phyloP scores from a whole-genome alignment of 2,797 vertebrate species.

The Acropternis orthonyx region DNA sequence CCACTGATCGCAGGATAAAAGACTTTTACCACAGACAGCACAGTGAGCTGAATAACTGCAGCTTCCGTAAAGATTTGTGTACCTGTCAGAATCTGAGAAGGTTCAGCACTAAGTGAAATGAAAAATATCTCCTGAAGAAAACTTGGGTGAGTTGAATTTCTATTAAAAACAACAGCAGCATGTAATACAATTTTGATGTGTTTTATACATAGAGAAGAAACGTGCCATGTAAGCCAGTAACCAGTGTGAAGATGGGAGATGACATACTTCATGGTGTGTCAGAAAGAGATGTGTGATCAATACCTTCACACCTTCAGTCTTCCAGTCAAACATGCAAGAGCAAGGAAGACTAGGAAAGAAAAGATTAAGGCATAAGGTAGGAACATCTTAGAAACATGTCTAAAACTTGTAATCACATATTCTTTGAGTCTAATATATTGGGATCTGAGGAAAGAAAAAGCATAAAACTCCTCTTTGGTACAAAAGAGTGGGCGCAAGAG shows the following conservation, averaged over 20 bases:
- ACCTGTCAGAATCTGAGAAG: not conserved
- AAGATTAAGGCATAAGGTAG: not conserved
- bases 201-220: slow-evolving; percentile 37
- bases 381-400: not conserved
- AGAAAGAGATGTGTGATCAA: slow-evolving; percentile 35
- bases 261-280: not conserved
- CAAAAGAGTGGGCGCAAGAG: not conserved
- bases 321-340: not conserved
- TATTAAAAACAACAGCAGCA: slow-evolving; percentile 33
- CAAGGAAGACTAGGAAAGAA: not conserved
- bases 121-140: slow-evolving; percentile 20
- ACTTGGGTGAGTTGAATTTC: slow-evolving; percentile 40
- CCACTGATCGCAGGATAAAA: slow-evolving; percentile 53
- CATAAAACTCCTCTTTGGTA: not conserved
- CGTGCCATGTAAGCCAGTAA: slow-evolving; percentile 19
- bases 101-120: slow-evolving; percentile 11
- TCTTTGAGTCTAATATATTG: not conserved
- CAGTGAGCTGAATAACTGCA: not conserved
- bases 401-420: not conserved
- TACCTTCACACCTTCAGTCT: slow-evolving; percentile 33
- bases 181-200: slow-evolving; percentile 16
- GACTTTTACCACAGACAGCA: slow-evolving; percentile 7
- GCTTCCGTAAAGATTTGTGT: slow-evolving; percentile 16
- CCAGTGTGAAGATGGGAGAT: not conserved
- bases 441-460: not conserved